Evolutionary conservation across 2,113 vertebrate genomes (phyloP), one percentile per base, ranked within the genome.

Genomic region (Leucosticte australis): DNA sequence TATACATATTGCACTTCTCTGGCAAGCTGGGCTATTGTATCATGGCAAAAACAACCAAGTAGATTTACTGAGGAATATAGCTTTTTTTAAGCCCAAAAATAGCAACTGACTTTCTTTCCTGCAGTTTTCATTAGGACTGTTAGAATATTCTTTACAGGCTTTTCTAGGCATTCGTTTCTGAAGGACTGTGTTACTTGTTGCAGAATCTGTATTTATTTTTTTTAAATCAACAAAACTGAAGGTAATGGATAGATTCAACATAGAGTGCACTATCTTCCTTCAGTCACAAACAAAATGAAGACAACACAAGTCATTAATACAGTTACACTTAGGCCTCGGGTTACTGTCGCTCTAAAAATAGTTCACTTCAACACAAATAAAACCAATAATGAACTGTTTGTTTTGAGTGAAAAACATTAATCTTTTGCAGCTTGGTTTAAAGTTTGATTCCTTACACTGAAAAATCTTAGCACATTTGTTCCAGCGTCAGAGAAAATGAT

Each of bases 1-100:
- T 98, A 92, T 97, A 97, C 93, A 98, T 97, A 98, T 97, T 98
- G 97, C 98, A 98, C 98, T 96, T 96, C 92, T 96, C 93, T 97
- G 95, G 74, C 92, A 96, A 96, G 87, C 94, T 94, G 96, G 96
- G 96, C 96, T 95, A 96, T 92, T 96, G 92, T 96, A 94, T 88
- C 76, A 53, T 95, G 78, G 67, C n/a, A 95, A 95, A 97, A 91
- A 94, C 80, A 97, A 80, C 88, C 95, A 96, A 95, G 78, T 96
- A 97, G 22, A 63, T 52, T 69, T 95, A 89, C 11, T 79, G 74
- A 92, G 56, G 94, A 97, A 96, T 95, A 86, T 60, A 84, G 94
- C 67, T 41, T 94, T 93, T 93, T 88, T 94, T 63, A 94, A 96
- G 94, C 88, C 78, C 81, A 78, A 63, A 76, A 88, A 76, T 71